A percentile compares a stretch with the other conserved stretches of the same genome.
These are phyloP conservation scores for Pomatorhinus ruficollis DNA, from an alignment of 2,113 vertebrate species.

Conservation along the genomic window DNA sequence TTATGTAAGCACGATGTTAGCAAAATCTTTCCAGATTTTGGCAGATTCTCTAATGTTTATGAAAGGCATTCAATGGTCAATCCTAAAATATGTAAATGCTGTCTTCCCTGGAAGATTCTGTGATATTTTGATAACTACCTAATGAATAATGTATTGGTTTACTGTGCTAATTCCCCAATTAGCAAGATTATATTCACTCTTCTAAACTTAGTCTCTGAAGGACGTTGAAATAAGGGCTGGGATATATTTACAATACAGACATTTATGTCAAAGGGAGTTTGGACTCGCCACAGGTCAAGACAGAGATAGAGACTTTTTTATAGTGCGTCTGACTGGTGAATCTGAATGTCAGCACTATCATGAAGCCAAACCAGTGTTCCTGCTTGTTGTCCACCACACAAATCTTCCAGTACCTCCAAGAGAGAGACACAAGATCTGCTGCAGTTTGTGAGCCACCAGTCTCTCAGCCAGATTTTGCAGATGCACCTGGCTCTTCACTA, in stretches of 20 bases:
- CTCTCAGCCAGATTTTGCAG: neutral
- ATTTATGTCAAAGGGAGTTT: neutral
- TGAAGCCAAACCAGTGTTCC: neutral
- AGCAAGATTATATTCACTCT: neutral
- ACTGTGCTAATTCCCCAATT: neutral
- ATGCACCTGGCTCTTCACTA: neutral
- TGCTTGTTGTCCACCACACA: neutral
- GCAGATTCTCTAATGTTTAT: neutral
- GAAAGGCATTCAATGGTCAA: neutral
- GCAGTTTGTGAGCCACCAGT: neutral
- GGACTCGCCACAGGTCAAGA: neutral
- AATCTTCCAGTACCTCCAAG: neutral
- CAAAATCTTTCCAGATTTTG: neutral
- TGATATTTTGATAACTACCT: neutral
- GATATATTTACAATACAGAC: neutral
- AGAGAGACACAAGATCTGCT: neutral
- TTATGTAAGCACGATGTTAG: neutral
- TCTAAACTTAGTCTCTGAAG: neutral
- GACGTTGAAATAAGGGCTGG: neutral
- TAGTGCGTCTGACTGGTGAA: neutral
- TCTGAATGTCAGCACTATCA: neutral
- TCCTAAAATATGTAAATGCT: neutral
- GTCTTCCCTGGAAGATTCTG: neutral
- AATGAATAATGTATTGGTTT: neutral
- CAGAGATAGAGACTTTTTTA: neutral